Conservation (phyloP, 2,888 invertebrate genomes). For the Hirtodrosophila histrioides region DNA sequence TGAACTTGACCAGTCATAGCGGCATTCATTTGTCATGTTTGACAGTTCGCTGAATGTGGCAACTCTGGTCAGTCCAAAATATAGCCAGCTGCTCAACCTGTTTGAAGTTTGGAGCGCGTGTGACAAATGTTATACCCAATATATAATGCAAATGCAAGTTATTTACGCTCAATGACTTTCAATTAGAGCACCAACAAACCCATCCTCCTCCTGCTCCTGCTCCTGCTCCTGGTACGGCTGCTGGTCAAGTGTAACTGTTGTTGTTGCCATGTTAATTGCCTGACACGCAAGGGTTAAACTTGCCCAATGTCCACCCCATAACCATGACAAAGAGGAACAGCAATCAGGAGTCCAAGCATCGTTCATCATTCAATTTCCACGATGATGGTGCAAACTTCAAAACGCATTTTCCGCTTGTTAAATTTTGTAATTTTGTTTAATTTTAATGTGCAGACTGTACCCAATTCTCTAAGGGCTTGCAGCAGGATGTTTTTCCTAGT, state of each 20-base stretch:
- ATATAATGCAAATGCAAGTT: slow-evolving; percentile 42
- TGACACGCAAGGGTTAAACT: slow-evolving; percentile 63
- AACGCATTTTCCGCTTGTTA: slow-evolving; percentile 76
- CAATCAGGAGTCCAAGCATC: slow-evolving; percentile 13
- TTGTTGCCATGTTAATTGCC: slow-evolving; percentile 68
- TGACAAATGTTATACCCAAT: too few species aligned
- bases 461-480: neutral
- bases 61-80: slow-evolving; percentile 50
- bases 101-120: slow-evolving; percentile 43
- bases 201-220: slow-evolving; percentile 32
- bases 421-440: slow-evolving; percentile 47
- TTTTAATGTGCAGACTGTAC: slow-evolving; percentile 36
- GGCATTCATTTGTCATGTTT: slow-evolving; percentile 67
- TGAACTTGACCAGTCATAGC: slow-evolving; percentile 53
- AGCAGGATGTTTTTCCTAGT: slow-evolving; percentile 31
- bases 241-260: slow-evolving; percentile 54
- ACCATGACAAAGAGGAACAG: neutral
- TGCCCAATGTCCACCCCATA: slow-evolving; percentile 35
- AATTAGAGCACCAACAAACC: slow-evolving; percentile 58
- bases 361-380: slow-evolving; percentile 35
- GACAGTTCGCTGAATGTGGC: slow-evolving; percentile 45
- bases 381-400: slow-evolving; percentile 67
- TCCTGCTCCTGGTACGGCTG: slow-evolving; percentile 38
- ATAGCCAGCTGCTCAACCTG: slow-evolving; percentile 67
- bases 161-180: slow-evolving; percentile 76